These are phyloP conservation scores for Terrapene triunguis DNA, from an alignment of 2,113 vertebrate genomes.

Conservation along the genomic window DNA sequence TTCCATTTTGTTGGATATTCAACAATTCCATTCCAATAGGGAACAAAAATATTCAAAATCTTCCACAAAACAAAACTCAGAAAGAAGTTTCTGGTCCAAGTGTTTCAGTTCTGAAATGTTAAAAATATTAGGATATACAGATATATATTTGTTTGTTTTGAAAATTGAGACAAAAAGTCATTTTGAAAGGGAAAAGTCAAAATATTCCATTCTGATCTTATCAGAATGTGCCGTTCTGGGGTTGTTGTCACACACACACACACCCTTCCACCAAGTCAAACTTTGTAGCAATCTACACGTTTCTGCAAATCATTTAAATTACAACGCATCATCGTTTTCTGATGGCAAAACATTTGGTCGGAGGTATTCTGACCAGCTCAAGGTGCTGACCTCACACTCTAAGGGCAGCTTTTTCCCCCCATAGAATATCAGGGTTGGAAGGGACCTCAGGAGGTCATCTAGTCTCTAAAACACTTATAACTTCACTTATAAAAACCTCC, in stretches of 20 bases:
- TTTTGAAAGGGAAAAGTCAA: not conserved
- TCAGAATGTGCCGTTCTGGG: not conserved
- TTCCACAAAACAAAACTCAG: not conserved
- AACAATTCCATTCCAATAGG: not conserved
- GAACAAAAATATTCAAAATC: not conserved
- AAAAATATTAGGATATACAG: not conserved
- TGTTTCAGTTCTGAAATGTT: not conserved
- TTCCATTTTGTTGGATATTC: not conserved
- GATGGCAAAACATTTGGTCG: not conserved
- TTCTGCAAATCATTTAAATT: not conserved
- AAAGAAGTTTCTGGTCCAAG: not conserved
- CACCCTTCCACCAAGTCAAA: not conserved
- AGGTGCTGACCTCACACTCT: not conserved
- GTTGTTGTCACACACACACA: not conserved
- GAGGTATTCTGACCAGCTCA: not conserved
- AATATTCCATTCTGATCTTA: not conserved
- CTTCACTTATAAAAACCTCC: not conserved
- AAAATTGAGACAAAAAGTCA: not conserved
- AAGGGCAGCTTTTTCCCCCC: not conserved
- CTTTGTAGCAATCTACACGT: not conserved
- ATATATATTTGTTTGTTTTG: not conserved
- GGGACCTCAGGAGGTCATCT: no score
- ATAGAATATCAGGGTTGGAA: no score
- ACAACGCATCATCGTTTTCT: not conserved
- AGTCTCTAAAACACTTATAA: not conserved